phyloP scores from a whole-genome alignment of 2,888 invertebrate species.

The Brachynemurus nebulosus region DNA sequence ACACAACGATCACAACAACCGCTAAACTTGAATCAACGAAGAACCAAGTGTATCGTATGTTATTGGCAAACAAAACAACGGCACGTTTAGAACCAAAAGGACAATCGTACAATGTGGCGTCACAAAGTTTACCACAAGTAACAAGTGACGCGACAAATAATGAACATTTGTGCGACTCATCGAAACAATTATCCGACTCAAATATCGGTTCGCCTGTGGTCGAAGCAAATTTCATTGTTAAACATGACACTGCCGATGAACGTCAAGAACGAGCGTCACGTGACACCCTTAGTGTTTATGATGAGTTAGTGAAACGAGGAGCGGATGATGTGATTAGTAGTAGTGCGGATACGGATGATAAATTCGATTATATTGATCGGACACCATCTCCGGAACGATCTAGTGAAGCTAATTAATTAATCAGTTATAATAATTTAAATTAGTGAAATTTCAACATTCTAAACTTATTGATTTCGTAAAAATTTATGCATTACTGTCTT shows the following conservation, averaged over 20 bases:
- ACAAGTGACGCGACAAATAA: not conserved
- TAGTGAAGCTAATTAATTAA: too few species aligned
- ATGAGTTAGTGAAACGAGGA: not conserved
- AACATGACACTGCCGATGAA: not conserved
- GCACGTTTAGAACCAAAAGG: not conserved
- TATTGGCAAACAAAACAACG: too few species aligned
- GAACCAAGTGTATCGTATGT: too few species aligned
- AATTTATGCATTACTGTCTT: not conserved
- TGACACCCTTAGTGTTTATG: not conserved
- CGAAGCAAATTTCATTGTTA: not conserved
- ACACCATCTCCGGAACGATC: slow-evolving; percentile 25
- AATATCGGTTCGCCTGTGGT: not conserved
- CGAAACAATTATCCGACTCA: too few species aligned
- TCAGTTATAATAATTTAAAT: too few species aligned
- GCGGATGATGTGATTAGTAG: slow-evolving; percentile 19
- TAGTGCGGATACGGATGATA: slow-evolving; percentile 24
- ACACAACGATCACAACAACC: not conserved
- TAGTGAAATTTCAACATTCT: too few species aligned
- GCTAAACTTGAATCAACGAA: not conserved
- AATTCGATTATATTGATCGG: slow-evolving; percentile 27
- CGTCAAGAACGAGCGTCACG: not conserved
- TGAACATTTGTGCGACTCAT: not conserved
- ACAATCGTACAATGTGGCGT: not conserved
- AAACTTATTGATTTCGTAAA: not conserved
- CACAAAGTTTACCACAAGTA: not conserved